Percentiles rank a stretch among this genome's conserved stretches.
Evolutionary conservation across 2,888 invertebrate species (phyloP).

Genomic region (Thymelicus lineola): DNA sequence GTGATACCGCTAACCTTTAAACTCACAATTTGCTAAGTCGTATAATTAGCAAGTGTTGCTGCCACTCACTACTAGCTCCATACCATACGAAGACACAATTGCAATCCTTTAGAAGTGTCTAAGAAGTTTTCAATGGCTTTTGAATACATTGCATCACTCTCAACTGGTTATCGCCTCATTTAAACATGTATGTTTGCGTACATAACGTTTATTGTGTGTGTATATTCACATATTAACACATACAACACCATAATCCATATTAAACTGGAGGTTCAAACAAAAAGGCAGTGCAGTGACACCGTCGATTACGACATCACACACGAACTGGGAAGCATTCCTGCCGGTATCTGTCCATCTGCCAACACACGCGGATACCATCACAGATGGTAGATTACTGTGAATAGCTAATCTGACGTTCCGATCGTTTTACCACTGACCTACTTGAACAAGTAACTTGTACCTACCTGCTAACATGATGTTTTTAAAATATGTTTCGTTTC

Average conservation of each 20-base stretch:
- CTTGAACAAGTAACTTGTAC: not conserved
- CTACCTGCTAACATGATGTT: not conserved
- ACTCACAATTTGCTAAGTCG: conserved; percentile 1
- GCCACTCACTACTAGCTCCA: not conserved
- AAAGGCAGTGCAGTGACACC: conserved; percentile 10
- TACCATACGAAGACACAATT: not conserved
- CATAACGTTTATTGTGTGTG: no score
- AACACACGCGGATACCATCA: conserved; percentile 16
- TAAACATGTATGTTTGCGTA: no score
- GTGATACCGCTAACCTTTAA: not conserved
- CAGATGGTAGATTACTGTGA: conserved; percentile 26
- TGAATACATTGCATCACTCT: not conserved
- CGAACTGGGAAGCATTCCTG: conserved; percentile 7
- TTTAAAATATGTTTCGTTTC: not conserved
- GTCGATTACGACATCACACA: conserved; percentile 13
- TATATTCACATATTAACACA: not conserved
- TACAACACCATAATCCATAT: not conserved
- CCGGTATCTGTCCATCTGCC: conserved; percentile 16
- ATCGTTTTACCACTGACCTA: conserved; percentile 21
- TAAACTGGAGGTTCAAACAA: conserved; percentile 8
- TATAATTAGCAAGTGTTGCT: conserved; percentile 4
- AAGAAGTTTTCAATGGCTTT: not conserved
- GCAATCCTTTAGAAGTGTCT: not conserved
- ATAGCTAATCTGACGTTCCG: conserved; percentile 22
- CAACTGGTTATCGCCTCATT: no score